These are phyloP conservation scores for Rhynchophorus ferrugineus DNA, from an alignment of 1,140 invertebrate genomes.

Conservation along the genomic window DNA sequence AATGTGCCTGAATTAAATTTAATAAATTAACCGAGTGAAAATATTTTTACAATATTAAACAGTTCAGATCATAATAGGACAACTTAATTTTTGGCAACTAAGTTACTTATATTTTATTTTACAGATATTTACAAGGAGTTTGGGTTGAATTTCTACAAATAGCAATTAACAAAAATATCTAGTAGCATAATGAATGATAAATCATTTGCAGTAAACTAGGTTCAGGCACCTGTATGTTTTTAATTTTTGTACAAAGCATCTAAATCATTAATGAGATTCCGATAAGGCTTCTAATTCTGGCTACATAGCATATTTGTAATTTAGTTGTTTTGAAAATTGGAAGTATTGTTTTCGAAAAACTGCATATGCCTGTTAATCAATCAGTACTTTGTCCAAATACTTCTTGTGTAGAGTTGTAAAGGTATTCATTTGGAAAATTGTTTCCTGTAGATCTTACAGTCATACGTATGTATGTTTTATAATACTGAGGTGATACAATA, in stretches of 20 bases:
- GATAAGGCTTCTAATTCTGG: neutral
- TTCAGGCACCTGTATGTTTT: neutral
- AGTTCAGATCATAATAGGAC: constrained; percentile 13
- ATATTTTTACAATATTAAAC: constrained; percentile 10
- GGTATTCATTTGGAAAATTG: no score
- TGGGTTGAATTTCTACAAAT: constrained; percentile 1
- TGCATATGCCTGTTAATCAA: no score
- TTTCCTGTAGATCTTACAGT: no score
- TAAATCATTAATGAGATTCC: neutral
- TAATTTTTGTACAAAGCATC: neutral
- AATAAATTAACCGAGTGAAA: constrained; percentile 15
- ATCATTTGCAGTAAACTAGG: neutral
- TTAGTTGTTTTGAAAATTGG: no score
- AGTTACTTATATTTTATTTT: constrained; percentile 10
- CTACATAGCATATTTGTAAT: no score
- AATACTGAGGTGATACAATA: no score
- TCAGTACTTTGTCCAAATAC: no score
- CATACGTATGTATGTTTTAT: no score
- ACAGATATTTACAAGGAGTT: constrained; percentile 10
- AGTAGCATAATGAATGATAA: neutral
- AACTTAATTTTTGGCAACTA: constrained; percentile 17
- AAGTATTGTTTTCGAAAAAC: no score
- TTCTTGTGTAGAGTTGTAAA: no score
- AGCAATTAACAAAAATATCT: neutral
- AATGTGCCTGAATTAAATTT: no score